Base-by-base conservation (phyloP, 2,888 invertebrate genomes). In the Coleophora deauratella region DNA sequence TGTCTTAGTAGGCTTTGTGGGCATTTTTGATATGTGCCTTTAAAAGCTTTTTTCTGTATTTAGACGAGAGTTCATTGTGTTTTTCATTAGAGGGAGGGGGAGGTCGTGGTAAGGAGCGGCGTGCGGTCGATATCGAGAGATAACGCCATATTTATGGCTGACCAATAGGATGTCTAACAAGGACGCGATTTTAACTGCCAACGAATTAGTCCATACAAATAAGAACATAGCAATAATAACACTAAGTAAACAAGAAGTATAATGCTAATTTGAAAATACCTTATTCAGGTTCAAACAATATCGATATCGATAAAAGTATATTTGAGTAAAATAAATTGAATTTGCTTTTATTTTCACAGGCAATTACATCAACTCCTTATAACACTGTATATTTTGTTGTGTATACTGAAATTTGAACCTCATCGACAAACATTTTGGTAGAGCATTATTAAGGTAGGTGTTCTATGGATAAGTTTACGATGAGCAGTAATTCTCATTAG, bases 11-110 rank as follows among this genome's bases (percentile, higher is more conserved):
- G 82, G 84, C 85, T 81, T 81, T 80, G 84, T 84, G 78, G 79
- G 82, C 69, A 85, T 82, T 85, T 84, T 85, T 85, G 85, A 85
- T 84, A 81, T 85, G 85, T 85, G 85, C 84, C 79, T 85, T 82
- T 85, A 85, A 85, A 85, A 85, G 85, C 84, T 85, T 85, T 85
- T 85, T 85, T 85, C 81, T 85, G 85, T 85, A 85, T 85, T 84
- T 81, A 85, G 84, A 85, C 84, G 85, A 85, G 85, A 79, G 72
- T 81, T 85, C 82, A 82, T 84, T 84, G 85, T 84, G 80, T 85
- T 81, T 84, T 85, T 85, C 85, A 85, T 85, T 85, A 85, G 73
- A 72, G 79, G 60, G 70, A 72, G 74, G 78, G 72, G 74, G 74
- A 77, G 78, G 74, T 73, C 68, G 66, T 59, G 63, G 66, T 58